A percentile compares a stretch with the other conserved stretches of the same genome.
These are phyloP conservation scores for Octopus sinensis DNA, from an alignment of 1,140 invertebrate genomes.

Conservation along the genomic window DNA sequence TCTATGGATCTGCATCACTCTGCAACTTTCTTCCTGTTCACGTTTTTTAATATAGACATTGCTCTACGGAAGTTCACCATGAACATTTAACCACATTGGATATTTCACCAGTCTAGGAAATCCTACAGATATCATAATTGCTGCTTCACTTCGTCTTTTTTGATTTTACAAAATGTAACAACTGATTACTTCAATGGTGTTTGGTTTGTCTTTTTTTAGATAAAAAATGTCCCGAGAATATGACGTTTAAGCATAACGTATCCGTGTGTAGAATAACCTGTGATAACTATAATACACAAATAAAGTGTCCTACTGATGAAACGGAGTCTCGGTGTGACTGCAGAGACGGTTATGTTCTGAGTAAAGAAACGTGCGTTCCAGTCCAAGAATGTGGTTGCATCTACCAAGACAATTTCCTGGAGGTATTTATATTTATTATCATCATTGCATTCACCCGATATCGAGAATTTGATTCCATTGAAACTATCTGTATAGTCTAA, in stretches of 20 bases:
- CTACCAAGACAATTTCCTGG: constrained; percentile 20
- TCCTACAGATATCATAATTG: too few species aligned
- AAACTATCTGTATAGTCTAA: not conserved
- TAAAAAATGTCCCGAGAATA: not conserved
- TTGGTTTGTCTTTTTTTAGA: not conserved
- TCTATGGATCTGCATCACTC: too few species aligned
- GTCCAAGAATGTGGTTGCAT: constrained; percentile 12
- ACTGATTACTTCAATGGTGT: not conserved
- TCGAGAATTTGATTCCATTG: too few species aligned
- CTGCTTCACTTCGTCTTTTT: too few species aligned
- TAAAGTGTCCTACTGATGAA: constrained; percentile 30
- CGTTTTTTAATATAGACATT: too few species aligned
- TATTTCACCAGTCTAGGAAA: too few species aligned
- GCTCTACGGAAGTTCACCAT: too few species aligned
- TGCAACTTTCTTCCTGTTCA: too few species aligned
- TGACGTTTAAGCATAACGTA: not conserved
- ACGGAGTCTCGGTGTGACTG: constrained; percentile 37
- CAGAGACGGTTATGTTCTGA: constrained; percentile 32
- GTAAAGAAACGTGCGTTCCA: constrained; percentile 19
- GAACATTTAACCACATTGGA: too few species aligned
- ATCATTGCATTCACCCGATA: too few species aligned
- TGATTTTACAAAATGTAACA: too few species aligned
- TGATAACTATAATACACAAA: constrained; percentile 36
- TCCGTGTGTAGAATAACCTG: constrained; percentile 16
- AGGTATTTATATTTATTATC: constrained; percentile 16